phyloP scores from a whole-genome alignment of 2,797 vertebrate genomes.

The Threskiornis aethiopicus region DNA sequence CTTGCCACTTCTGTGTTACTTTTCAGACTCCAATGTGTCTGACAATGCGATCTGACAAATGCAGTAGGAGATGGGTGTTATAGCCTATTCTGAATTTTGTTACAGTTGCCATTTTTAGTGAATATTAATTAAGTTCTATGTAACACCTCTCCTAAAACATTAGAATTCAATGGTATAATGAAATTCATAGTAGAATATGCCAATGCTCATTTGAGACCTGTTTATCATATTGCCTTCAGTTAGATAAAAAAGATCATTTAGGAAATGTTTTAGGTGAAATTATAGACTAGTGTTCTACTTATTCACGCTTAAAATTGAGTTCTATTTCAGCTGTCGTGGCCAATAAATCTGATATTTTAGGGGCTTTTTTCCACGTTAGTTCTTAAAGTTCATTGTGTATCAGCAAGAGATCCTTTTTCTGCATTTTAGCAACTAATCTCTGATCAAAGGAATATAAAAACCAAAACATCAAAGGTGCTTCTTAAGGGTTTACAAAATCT shows the following conservation, averaged over 20 bases:
- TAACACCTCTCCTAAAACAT: slow-evolving; percentile 18
- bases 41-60: slow-evolving; percentile 21
- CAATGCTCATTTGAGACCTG: not conserved
- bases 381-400: not conserved
- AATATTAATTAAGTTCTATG: slow-evolving; percentile 8
- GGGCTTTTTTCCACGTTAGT: not conserved
- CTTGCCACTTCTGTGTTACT: not conserved
- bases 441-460: slow-evolving; percentile 29
- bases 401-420: not conserved
- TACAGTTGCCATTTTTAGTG: slow-evolving; percentile 36
- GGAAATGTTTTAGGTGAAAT: not conserved
- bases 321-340: not conserved
- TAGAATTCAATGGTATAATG: slow-evolving; percentile 7
- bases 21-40: not conserved
- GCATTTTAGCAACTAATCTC: slow-evolving; percentile 6
- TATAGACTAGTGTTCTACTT: not conserved
- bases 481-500: slow-evolving; percentile 21
- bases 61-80: slow-evolving; percentile 20
- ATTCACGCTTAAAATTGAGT: not conserved
- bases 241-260: not conserved
- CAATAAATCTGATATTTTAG: not conserved
- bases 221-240: not conserved
- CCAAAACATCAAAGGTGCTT: not conserved
- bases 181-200: slow-evolving; percentile 16
- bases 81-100: slow-evolving; percentile 17